Evolutionary conservation across 2,113 vertebrate genomes (phyloP).

Genomic region (sheep (Ovis aries)): DNA sequence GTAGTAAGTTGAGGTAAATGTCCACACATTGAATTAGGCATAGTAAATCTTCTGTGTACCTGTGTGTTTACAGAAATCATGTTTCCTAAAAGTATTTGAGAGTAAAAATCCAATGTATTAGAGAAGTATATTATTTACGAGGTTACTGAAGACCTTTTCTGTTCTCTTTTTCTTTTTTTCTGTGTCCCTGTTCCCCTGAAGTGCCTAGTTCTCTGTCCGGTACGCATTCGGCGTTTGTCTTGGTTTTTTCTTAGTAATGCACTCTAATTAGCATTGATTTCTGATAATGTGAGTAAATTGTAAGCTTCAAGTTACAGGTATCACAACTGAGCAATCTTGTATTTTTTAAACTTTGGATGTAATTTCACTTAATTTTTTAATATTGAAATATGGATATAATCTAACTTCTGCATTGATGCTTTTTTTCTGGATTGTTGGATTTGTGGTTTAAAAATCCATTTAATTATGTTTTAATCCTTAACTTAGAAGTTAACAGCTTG

Average conservation of each 20-base stretch:
- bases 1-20: background rate
- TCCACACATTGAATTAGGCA: slow-evolving; percentile 9
- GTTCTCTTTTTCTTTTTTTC: background rate
- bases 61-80: background rate
- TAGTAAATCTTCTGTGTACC: background rate
- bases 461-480: slow-evolving; percentile 79
- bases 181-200: background rate
- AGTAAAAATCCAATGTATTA: background rate
- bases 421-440: background rate
- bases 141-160: background rate
- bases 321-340: background rate
- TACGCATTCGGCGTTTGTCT: background rate
- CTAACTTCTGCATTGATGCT: background rate
- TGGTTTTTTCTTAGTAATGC: background rate
- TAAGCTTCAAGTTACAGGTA: background rate
- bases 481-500: slow-evolving; percentile 84
- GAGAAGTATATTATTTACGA: background rate
- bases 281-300: background rate
- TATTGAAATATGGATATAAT: background rate
- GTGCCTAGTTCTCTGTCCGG: background rate
- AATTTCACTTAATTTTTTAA: slow-evolving; percentile 41
- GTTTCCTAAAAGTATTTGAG: slow-evolving; percentile 13
- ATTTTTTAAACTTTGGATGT: slow-evolving; percentile 3
- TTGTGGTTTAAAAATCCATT: slow-evolving; percentile 48
- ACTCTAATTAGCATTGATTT: background rate